A percentile compares a stretch with the other conserved stretches of the same genome.
Evolutionary conservation across 1,140 invertebrate species (phyloP).

Genomic region (Magallana ariakensis): DNA sequence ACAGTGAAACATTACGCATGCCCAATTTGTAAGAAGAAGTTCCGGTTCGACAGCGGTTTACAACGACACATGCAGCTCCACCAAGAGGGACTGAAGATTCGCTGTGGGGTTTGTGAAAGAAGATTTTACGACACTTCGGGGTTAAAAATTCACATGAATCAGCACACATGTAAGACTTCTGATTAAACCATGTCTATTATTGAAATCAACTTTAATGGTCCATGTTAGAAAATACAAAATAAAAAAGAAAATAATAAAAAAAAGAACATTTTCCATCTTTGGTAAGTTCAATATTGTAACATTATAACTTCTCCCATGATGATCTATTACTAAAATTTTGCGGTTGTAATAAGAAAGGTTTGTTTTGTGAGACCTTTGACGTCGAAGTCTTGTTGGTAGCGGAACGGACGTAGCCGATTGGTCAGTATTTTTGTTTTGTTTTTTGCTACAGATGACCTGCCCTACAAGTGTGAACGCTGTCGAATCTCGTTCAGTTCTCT

Average conservation of each 20-base stretch:
- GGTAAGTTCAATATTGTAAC: too few species aligned
- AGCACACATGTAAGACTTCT: slow-evolving; percentile 27
- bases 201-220: too few species aligned
- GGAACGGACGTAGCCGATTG: too few species aligned
- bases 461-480: background rate
- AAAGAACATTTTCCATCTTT: too few species aligned
- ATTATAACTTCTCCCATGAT: too few species aligned
- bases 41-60: background rate
- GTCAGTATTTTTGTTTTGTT: background rate
- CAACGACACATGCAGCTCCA: slow-evolving; percentile 31
- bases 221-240: too few species aligned
- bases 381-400: background rate
- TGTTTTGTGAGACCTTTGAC: background rate
- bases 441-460: background rate
- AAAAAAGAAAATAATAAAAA: too few species aligned
- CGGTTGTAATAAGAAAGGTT: background rate
- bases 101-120: slow-evolving; percentile 22
- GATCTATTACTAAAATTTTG: too few species aligned
- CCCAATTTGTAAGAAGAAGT: background rate
- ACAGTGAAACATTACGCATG: slow-evolving; percentile 14
- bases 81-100: slow-evolving; percentile 20
- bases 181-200: too few species aligned
- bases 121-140: slow-evolving; percentile 25
- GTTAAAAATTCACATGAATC: slow-evolving; percentile 6
- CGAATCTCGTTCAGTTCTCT: background rate